A percentile compares a stretch with the other conserved stretches of the same genome.
Conservation (phyloP, 2,113 vertebrate genomes). For the Muntiacus reevesi region DNA sequence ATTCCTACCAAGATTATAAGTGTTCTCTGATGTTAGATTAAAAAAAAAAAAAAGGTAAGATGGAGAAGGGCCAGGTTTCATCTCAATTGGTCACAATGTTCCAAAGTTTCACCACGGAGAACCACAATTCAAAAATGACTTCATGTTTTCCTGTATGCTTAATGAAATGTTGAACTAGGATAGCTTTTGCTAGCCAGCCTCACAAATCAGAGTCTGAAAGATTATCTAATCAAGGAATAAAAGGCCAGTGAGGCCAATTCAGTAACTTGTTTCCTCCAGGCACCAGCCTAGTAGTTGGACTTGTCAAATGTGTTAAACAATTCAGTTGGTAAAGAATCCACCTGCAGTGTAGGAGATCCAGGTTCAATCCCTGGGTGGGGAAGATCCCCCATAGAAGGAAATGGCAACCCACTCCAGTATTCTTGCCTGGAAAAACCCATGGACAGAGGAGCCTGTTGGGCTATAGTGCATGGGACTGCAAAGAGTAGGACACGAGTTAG, state of each 20-base stretch:
- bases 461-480: neutral
- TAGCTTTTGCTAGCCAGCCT: neutral
- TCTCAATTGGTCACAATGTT: neutral
- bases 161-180: neutral
- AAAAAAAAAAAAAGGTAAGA: neutral
- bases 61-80: neutral
- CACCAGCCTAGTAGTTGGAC: neutral
- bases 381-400: neutral
- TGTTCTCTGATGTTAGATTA: neutral
- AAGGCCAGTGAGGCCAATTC: neutral
- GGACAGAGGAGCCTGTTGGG: neutral
- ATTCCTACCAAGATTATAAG: neutral
- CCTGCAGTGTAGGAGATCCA: neutral
- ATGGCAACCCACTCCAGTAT: neutral
- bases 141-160: neutral
- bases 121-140: neutral
- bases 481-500: neutral
- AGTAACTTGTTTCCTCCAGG: neutral
- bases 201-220: neutral
- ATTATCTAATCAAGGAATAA: neutral
- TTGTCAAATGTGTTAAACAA: neutral
- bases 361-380: neutral
- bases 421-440: neutral
- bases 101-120: neutral
- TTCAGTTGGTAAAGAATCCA: neutral